Evolutionary conservation across 2,888 invertebrate genomes (phyloP).

Genomic region (Pyralis farinalis): DNA sequence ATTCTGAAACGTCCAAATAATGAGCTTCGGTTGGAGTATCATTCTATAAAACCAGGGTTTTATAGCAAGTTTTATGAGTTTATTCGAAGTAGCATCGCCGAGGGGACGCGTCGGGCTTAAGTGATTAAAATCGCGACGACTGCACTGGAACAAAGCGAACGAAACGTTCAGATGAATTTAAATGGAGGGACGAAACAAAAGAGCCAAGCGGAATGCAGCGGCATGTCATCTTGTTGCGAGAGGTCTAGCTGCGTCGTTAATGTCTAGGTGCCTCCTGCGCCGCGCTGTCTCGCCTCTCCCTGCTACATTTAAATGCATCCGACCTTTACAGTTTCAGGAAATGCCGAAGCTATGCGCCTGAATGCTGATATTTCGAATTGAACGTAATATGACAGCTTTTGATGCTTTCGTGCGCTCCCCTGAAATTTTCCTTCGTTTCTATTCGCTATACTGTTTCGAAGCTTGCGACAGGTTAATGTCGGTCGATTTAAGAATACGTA

Average conservation of each 20-base stretch:
- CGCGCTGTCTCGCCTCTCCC: conserved; percentile 1
- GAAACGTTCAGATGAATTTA: conserved; percentile 69
- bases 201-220: conserved; percentile 32
- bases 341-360: conserved; percentile 3
- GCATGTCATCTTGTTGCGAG: conserved; percentile 46
- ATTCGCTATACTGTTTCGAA: too few relatives aligned
- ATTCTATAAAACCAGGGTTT: conserved; percentile 40
- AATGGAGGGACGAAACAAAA: conserved; percentile 59
- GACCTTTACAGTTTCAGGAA: conserved; percentile 3
- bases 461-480: too few relatives aligned
- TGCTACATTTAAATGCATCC: conserved; percentile 4
- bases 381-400: conserved; percentile 2
- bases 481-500: too few relatives aligned
- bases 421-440: too few relatives aligned
- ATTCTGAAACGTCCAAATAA: conserved; percentile 43
- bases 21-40: conserved; percentile 32
- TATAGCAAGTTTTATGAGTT: conserved; percentile 47
- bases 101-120: conserved; percentile 53
- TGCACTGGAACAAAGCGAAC: conserved; percentile 54
- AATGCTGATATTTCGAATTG: conserved; percentile 6
- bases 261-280: neutral
- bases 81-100: conserved; percentile 39
- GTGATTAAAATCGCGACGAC: conserved; percentile 70
- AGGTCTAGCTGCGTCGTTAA: conserved; percentile 16
- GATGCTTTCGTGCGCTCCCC: neutral